Conservation (phyloP, 1,140 invertebrate species). For the Bombus affinis region DNA sequence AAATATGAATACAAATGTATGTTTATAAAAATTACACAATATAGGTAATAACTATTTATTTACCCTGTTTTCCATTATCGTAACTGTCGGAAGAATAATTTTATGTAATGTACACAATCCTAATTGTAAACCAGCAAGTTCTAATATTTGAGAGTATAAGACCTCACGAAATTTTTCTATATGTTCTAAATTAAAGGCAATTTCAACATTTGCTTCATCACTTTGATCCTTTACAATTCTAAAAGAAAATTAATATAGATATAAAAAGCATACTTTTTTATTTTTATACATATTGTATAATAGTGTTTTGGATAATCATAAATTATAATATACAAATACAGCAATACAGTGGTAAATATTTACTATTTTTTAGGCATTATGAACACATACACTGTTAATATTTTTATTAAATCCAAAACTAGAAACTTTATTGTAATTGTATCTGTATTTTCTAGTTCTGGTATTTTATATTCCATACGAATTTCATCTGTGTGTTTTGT, state of each 20-base stretch:
- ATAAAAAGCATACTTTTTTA: conserved; percentile 5
- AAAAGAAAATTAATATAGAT: conserved; percentile 36
- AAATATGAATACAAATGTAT: not conserved
- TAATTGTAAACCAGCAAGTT: conserved; percentile 63
- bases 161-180: conserved; percentile 70
- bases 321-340: not conserved
- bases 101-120: conserved; percentile 69
- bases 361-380: not conserved
- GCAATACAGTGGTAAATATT: not conserved
- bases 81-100: conserved; percentile 68
- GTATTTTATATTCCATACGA: conserved; percentile 71
- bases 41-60: conserved; percentile 13
- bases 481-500: conserved; percentile 51
- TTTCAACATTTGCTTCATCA: conserved; percentile 23
- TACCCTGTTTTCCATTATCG: conserved; percentile 72
- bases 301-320: not conserved
- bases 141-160: conserved; percentile 66
- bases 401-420: conserved; percentile 54
- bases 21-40: not conserved
- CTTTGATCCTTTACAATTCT: conserved; percentile 58
- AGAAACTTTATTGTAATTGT: conserved; percentile 68
- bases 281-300: not conserved
- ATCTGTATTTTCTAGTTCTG: conserved; percentile 64
- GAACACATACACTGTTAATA: conserved; percentile 70
- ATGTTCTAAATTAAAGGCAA: conserved; percentile 49